Conservation (phyloP, 2,888 invertebrate species). For the Lomographa bimaculata region DNA sequence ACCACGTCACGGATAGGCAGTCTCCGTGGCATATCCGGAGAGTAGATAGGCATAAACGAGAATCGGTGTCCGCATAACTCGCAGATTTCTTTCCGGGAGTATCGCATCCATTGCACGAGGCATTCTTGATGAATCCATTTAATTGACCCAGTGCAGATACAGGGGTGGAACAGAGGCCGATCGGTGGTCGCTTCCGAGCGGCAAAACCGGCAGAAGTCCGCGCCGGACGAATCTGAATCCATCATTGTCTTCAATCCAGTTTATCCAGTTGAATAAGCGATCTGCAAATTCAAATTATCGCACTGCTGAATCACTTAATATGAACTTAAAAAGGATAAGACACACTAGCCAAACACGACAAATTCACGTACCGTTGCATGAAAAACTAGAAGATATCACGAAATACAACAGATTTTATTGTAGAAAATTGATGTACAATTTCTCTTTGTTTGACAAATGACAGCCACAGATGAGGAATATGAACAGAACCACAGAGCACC, state of each 20-base stretch:
- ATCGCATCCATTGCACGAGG: conserved; percentile 99
- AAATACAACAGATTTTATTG: conserved; percentile 53
- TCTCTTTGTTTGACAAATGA: conserved; percentile 68
- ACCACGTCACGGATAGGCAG: conserved; percentile 96
- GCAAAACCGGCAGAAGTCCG: conserved; percentile 99
- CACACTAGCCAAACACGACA: conserved; percentile 16
- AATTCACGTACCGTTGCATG: conserved; percentile 45
- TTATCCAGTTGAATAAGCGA: conserved; percentile 63
- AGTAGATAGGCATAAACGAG: conserved; percentile 99
- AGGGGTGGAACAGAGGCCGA: conserved; percentile 98
- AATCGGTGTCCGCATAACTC: conserved; percentile 99
- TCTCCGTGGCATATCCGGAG: conserved; percentile 99
- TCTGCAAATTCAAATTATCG: conserved; percentile 55
- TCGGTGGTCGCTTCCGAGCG: conserved; percentile 96
- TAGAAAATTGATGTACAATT: conserved; percentile 39
- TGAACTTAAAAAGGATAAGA: conserved; percentile 5
- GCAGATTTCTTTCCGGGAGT: conserved; percentile 99
- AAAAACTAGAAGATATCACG: conserved; percentile 42
- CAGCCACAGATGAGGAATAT: conserved; percentile 2
- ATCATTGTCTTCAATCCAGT: conserved; percentile 76
- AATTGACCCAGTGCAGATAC: conserved; percentile 99
- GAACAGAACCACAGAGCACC: not conserved
- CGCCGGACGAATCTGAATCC: conserved; percentile 82
- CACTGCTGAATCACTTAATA: conserved; percentile 18
- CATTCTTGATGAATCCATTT: conserved; percentile 99